Base-by-base conservation (phyloP, 2,797 vertebrate genomes). In the Epinephelus awoara region DNA sequence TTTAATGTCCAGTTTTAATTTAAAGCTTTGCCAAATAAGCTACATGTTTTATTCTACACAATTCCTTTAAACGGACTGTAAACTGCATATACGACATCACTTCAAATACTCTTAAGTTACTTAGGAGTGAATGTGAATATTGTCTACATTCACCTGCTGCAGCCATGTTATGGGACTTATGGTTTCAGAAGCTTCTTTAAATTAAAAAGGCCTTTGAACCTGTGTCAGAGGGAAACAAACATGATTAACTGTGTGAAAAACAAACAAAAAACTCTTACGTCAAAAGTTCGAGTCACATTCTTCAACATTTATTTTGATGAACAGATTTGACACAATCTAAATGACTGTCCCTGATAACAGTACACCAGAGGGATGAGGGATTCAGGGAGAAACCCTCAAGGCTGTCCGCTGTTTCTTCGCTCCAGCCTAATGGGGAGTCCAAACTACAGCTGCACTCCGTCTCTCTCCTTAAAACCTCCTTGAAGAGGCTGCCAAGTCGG, bases 231-330 rank as follows among this genome's bases (percentile, higher is more conserved):
- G 5, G 34, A 40, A 54, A 15, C 12, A 50, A 58, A 21, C 0
- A 1, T 25, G 25, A 55, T 15, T 2, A 0, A 42, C 9, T 38
- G 21, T n/a, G 29, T 52, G 12, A 69, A 19, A 61, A 25, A 42
- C 7, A 62, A 11, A 56, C 50, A 50, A 74, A 59, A 50, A 25
- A 17, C 0, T 17, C 13, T 38, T 0, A 50, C 68, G 55, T 70
- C 65, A 71, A 62, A 27, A 2, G 38, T 57, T 57, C 47, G 46
- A 75, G 66, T 83, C 75, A 86, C 85, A 82, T 91, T 89, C 67
- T 89, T 86, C 42, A 88, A 86, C 73, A 86, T 93, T 93, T 93
- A 92, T 91, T 91, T 85, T 80, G 62, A 87, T 85, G 71, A 88
- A 90, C 76, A 82, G 73, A 79, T 86, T 72, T 64, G 79, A 90